Conservation (phyloP, 2,797 vertebrate genomes). For the Mormyrops boulengeri region DNA sequence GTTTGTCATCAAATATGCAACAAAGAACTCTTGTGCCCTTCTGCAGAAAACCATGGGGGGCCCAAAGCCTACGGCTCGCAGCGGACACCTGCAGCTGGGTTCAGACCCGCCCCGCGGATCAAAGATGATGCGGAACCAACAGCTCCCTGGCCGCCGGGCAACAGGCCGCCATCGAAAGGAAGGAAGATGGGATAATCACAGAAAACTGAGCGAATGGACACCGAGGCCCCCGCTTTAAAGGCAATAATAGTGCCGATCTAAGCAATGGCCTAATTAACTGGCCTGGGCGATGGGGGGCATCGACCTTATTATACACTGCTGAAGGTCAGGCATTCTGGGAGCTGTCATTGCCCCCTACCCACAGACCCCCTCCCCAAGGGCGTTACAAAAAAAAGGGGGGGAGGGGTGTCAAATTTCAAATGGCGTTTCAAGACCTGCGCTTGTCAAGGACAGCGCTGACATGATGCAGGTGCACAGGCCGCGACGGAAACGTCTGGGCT, state of each 20-base stretch:
- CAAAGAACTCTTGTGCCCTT: constrained; percentile 15
- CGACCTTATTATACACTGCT: not conserved
- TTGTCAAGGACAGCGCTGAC: not conserved
- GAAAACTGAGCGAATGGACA: not conserved
- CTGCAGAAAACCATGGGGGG: not conserved
- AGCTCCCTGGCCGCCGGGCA: not conserved
- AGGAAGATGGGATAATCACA: not conserved
- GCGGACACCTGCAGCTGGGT: not conserved
- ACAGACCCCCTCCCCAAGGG: not conserved
- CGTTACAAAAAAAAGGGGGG: not conserved
- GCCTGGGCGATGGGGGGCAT: not conserved
- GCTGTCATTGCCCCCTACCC: not conserved
- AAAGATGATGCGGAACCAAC: not conserved
- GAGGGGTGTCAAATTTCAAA: not conserved
- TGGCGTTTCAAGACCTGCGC: not conserved
- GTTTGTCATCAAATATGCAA: constrained; percentile 10
- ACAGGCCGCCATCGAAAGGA: not conserved
- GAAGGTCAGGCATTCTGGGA: not conserved
- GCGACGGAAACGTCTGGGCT: not conserved
- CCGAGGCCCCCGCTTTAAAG: not conserved
- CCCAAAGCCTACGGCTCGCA: not conserved
- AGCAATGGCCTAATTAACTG: not conserved
- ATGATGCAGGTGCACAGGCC: not conserved
- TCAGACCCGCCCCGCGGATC: not conserved
- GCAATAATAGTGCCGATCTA: not conserved